These are phyloP conservation scores for Hippocampus comes DNA, from an alignment of 2,113 vertebrate genomes.

Conservation along the genomic window DNA sequence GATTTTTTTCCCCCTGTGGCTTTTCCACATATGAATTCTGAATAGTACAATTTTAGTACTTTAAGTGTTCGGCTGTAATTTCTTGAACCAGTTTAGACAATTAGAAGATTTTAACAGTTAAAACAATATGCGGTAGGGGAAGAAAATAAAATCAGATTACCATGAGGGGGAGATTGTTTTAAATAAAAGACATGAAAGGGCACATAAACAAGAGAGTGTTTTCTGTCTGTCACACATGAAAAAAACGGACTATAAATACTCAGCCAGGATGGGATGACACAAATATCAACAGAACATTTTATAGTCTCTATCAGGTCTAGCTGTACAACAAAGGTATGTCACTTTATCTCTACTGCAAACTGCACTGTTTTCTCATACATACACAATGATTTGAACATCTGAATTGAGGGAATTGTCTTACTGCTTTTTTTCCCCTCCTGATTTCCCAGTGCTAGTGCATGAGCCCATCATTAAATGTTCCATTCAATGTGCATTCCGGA, in stretches of 20 bases:
- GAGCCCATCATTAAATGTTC: background rate
- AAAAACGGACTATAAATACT: background rate
- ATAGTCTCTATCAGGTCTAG: background rate
- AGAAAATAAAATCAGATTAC: background rate
- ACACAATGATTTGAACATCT: background rate
- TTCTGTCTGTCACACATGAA: background rate
- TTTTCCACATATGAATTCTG: no score
- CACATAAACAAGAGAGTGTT: background rate
- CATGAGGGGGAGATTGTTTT: background rate
- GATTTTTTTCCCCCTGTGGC: no score
- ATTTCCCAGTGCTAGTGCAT: background rate
- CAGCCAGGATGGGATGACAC: background rate
- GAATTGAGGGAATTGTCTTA: background rate
- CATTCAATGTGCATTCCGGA: slow-evolving; percentile 30
- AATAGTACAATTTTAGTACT: no score
- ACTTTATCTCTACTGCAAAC: background rate
- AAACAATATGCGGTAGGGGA: background rate
- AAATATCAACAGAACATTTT: background rate
- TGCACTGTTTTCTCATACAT: background rate
- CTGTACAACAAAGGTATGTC: background rate
- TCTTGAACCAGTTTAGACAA: no score
- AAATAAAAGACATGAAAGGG: background rate
- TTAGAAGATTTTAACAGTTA: background rate
- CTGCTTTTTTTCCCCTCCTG: background rate
- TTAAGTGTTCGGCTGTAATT: no score